These are phyloP conservation scores for Julus scandinavius DNA, from an alignment of 2,888 invertebrate genomes.

Conservation along the genomic window DNA sequence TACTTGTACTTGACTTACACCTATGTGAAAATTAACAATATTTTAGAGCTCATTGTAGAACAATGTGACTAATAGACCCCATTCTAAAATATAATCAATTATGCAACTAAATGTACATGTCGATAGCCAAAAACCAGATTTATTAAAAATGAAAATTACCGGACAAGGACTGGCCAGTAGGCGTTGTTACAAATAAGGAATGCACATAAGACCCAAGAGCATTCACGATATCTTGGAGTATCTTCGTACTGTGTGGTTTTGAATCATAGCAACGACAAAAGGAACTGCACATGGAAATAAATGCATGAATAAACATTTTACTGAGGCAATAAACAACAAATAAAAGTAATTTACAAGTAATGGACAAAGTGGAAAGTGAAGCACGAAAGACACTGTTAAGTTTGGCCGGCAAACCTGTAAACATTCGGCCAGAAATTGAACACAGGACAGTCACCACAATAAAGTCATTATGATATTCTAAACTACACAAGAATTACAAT, in stretches of 20 bases:
- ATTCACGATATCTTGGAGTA: slow-evolving; percentile 88
- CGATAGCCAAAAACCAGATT: not conserved
- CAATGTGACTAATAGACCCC: too few species aligned
- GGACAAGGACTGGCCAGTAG: slow-evolving; percentile 49
- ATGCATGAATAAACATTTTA: slow-evolving; percentile 51
- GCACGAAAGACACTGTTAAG: too few species aligned
- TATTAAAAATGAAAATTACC: slow-evolving; percentile 50
- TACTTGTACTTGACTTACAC: slow-evolving; percentile 59
- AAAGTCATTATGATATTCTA: not conserved
- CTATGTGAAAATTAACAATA: slow-evolving; percentile 10
- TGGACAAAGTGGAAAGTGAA: too few species aligned
- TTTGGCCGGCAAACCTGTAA: too few species aligned
- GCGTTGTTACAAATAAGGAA: slow-evolving; percentile 72
- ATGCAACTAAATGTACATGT: not conserved
- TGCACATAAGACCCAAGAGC: slow-evolving; percentile 94
- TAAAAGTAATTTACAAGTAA: not conserved
- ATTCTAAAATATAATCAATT: too few species aligned
- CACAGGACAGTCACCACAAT: not conserved
- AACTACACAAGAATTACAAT: not conserved
- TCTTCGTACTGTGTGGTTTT: slow-evolving; percentile 75
- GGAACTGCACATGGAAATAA: slow-evolving; percentile 67
- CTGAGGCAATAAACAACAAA: not conserved
- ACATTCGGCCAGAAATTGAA: not conserved
- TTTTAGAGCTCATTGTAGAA: too few species aligned
- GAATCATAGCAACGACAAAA: slow-evolving; percentile 97